A percentile compares a stretch with the other conserved stretches of the same genome.
Conservation (phyloP, 2,888 invertebrate species). For the Lepidocyrtinus sp. region DNA sequence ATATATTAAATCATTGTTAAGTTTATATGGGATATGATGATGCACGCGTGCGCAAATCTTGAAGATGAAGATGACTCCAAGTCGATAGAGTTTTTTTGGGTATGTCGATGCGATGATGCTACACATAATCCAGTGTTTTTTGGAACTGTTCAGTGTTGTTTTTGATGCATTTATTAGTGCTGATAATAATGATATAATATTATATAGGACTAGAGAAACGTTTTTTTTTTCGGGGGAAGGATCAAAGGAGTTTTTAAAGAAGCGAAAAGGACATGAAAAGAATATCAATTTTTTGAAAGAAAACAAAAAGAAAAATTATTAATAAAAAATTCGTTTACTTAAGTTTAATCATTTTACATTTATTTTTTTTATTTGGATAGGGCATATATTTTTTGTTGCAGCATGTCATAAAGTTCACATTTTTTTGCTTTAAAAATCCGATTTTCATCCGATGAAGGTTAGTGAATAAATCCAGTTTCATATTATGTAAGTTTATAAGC, state of each 20-base stretch:
- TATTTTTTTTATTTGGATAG: too few species aligned
- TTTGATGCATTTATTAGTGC: slow-evolving; percentile 62
- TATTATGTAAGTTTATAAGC: neutral
- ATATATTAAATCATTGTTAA: neutral
- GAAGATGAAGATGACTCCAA: neutral
- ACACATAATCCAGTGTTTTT: slow-evolving; percentile 38
- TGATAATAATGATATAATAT: slow-evolving; percentile 33
- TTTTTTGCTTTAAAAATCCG: neutral
- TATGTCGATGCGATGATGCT: slow-evolving; percentile 9
- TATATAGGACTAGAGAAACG: slow-evolving; percentile 34
- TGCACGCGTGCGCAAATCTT: neutral
- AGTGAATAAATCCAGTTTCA: neutral
- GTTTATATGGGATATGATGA: slow-evolving; percentile 9
- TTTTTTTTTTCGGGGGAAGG: slow-evolving; percentile 37
- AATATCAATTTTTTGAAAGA: slow-evolving; percentile 47
- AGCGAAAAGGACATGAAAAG: slow-evolving; percentile 33
- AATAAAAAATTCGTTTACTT: slow-evolving; percentile 38
- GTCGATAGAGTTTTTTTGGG: slow-evolving; percentile 17
- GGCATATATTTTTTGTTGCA: too few species aligned
- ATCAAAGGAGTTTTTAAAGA: slow-evolving; percentile 49
- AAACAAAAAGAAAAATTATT: slow-evolving; percentile 15
- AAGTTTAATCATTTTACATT: slow-evolving; percentile 11
- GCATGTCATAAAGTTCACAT: too few species aligned
- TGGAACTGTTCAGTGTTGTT: slow-evolving; percentile 61
- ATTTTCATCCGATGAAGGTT: neutral